Evolutionary conservation across 2,797 vertebrate species (phyloP), one percentile per base, ranked within the genome.

Genomic region (Merluccius polli): DNA sequence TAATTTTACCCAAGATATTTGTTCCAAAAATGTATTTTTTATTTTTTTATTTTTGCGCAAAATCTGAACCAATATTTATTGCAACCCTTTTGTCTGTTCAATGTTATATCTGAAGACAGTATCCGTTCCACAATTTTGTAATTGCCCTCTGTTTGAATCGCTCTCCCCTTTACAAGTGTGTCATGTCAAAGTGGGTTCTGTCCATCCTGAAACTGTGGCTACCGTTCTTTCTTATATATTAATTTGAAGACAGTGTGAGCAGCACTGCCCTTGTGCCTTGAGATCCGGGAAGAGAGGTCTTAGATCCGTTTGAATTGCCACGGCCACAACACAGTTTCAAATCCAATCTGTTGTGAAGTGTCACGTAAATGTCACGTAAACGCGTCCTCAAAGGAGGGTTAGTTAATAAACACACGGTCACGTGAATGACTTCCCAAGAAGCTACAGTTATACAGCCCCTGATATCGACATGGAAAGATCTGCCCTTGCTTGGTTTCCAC

Each of bases 221-320:
- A 83, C 84, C 73, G 81, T 84, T 82, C 52, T 77, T 78, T 87
- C 88, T 91, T 90, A 86, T 85, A 87, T 88, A 80, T 82, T 82
- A 86, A 91, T 90, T 44, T 78, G 82, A 89, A 88, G 85, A 89
- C 92, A 91, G 94, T 93, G 93, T 91, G 79, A 90, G 87, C 90
- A 93, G 87, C 92, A 91, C 92, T 94, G 93, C 79, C 84, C 87
- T 88, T 89, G 94, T 93, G 94, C 94, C 94, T 94, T 94, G 92
- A 92, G 90, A 91, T 89, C 89, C 84, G 84, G 89, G 90, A 87
- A 86, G 84, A 80, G 69, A 82, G 72, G 88, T 63, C 59, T 63
- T 63, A 63, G 59, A 65, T 65, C 59, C 24, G n/a, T 65, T 27
- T 27, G 59, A 65, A 24, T 59, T 24, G 52, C 52, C 52, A 59